phyloP scores from a whole-genome alignment of 2,797 vertebrate species.

The Cryptoblepharus egeriae region DNA sequence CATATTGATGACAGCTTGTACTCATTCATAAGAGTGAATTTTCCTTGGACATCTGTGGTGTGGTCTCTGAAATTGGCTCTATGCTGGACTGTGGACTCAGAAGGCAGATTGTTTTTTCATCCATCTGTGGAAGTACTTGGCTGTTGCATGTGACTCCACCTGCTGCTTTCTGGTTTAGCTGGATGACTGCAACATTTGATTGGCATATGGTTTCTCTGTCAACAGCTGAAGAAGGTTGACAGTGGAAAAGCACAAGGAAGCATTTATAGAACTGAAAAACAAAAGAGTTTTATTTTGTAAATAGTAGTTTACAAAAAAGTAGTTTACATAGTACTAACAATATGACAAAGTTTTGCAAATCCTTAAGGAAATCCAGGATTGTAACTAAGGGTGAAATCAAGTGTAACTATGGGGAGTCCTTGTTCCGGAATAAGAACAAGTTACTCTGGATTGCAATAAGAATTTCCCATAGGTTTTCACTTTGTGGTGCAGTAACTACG shows the following conservation, averaged over 20 bases:
- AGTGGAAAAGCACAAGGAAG: constrained; percentile 83
- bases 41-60: constrained; percentile 16
- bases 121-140: constrained; percentile 54
- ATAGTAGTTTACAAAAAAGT: neutral
- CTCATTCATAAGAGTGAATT: constrained; percentile 19
- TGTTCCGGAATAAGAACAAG: too few relatives aligned
- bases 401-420: too few relatives aligned
- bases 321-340: constrained; percentile 17
- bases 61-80: constrained; percentile 24
- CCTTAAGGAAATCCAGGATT: neutral
- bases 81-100: constrained; percentile 7
- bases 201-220: constrained; percentile 70
- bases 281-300: constrained; percentile 34
- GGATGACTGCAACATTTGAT: constrained; percentile 79
- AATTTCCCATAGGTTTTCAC: too few relatives aligned
- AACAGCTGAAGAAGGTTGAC: constrained; percentile 62
- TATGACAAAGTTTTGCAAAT: constrained; percentile 15
- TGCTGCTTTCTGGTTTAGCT: constrained; percentile 75
- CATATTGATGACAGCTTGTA: constrained; percentile 39
- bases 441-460: too few relatives aligned
- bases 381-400: too few relatives aligned
- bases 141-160: constrained; percentile 66
- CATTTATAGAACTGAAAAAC: constrained; percentile 86
- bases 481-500: too few relatives aligned
- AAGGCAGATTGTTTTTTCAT: constrained; percentile 50